These are phyloP conservation scores for Cephalopachus bancanus DNA, from an alignment of 2,797 vertebrate species.

Conservation along the genomic window DNA sequence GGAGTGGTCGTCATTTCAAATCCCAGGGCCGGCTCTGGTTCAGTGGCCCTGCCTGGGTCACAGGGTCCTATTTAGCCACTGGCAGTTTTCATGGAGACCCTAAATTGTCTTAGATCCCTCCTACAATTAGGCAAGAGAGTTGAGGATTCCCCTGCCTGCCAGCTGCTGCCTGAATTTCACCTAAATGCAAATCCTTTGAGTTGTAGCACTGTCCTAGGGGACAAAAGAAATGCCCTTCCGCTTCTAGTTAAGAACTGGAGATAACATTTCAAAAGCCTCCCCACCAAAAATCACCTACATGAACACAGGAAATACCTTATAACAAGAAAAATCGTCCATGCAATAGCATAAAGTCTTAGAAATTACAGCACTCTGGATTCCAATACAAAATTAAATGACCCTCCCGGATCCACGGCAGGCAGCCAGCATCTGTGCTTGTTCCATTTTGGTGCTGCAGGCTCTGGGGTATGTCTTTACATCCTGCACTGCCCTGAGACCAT, in stretches of 20 bases:
- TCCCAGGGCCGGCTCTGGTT: background rate
- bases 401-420: background rate
- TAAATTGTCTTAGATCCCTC: background rate
- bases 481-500: background rate
- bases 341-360: slow-evolving; percentile 48
- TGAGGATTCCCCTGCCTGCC: background rate
- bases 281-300: background rate
- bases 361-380: slow-evolving; percentile 16
- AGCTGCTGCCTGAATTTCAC: slow-evolving; percentile 34
- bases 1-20: background rate
- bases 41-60: background rate
- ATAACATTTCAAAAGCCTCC: slow-evolving; percentile 25
- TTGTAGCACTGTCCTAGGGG: background rate
- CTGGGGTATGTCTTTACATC: background rate
- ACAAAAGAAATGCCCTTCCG: background rate
- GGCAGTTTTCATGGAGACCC: background rate
- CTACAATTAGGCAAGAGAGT: slow-evolving; percentile 3
- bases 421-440: background rate
- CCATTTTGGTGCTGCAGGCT: background rate
- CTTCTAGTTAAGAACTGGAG: background rate
- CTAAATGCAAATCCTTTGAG: slow-evolving; percentile 18
- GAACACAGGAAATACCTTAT: slow-evolving; percentile 52
- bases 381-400: slow-evolving; percentile 37
- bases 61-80: background rate
- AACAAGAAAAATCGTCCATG: slow-evolving; percentile 16